These are phyloP conservation scores for Corythucha ciliata DNA, from an alignment of 2,888 invertebrate species.

Conservation along the genomic window DNA sequence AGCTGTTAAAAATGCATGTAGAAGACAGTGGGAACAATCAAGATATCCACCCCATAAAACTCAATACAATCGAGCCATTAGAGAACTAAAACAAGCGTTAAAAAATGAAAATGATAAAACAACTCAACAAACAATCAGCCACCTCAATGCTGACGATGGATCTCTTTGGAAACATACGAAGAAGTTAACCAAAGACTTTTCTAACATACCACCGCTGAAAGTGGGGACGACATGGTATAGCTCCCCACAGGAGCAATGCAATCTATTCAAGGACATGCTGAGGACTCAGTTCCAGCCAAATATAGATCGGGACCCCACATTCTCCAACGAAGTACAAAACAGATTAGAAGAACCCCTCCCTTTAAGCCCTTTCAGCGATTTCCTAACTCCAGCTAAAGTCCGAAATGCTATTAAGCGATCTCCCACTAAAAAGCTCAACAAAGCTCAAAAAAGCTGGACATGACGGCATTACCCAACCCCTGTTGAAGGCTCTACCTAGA, in stretches of 20 bases:
- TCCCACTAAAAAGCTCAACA: neutral
- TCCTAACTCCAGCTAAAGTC: constrained; percentile 6
- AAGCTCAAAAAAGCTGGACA: neutral
- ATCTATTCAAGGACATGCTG: neutral
- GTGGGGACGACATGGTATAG: neutral
- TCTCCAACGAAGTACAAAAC: constrained; percentile 4
- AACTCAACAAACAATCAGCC: neutral
- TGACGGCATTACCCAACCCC: neutral
- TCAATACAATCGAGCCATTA: constrained; percentile 5
- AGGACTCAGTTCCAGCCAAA: neutral
- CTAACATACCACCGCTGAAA: neutral
- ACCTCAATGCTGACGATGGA: neutral
- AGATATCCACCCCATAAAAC: constrained; percentile 17
- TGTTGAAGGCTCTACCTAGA: neutral
- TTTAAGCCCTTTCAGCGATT: neutral
- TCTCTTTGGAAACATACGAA: constrained; percentile 1
- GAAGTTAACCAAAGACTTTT: neutral
- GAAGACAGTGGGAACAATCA: constrained; percentile 7
- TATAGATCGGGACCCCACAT: neutral
- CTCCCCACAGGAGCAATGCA: neutral
- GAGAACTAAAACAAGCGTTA: constrained; percentile 10
- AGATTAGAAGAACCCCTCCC: neutral
- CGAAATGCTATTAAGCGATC: neutral
- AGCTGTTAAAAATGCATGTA: neutral
- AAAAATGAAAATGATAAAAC: neutral